These are phyloP conservation scores for Chlorodrepanis virens DNA, from an alignment of 2,113 vertebrate species.

Conservation along the genomic window DNA sequence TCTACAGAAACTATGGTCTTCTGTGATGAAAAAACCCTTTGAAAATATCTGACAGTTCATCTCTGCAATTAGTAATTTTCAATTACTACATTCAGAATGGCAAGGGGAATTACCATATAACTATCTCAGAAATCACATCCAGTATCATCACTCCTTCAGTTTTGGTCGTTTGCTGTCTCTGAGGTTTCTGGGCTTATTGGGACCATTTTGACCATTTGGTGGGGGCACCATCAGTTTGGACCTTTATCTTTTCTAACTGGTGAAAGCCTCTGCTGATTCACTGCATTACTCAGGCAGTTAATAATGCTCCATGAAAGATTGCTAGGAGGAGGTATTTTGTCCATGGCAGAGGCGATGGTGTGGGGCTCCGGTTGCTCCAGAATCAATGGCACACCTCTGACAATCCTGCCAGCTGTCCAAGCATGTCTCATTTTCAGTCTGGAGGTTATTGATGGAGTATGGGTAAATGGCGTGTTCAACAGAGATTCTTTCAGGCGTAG, in stretches of 20 bases:
- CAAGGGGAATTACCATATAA: background rate
- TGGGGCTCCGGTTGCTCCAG: background rate
- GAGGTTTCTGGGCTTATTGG: background rate
- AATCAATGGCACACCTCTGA: background rate
- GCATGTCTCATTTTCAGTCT: background rate
- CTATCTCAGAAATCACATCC: background rate
- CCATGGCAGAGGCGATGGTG: background rate
- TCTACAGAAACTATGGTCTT: background rate
- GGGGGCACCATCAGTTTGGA: background rate
- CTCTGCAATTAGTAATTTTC: slow-evolving; percentile 53
- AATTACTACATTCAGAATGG: slow-evolving; percentile 7
- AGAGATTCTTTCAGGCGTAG: background rate
- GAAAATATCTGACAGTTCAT: slow-evolving; percentile 22
- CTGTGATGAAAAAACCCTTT: background rate
- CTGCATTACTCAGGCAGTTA: background rate
- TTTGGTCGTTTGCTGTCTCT: background rate
- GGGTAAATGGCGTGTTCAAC: background rate
- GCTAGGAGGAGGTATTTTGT: background rate
- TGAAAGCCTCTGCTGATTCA: background rate
- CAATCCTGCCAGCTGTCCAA: background rate
- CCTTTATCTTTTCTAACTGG: background rate
- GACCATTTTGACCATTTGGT: background rate
- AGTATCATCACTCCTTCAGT: background rate
- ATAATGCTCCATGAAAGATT: background rate
- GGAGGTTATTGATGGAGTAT: background rate